These are phyloP conservation scores for Drosophila littoralis DNA, from an alignment of 1,140 invertebrate genomes.

Conservation along the genomic window DNA sequence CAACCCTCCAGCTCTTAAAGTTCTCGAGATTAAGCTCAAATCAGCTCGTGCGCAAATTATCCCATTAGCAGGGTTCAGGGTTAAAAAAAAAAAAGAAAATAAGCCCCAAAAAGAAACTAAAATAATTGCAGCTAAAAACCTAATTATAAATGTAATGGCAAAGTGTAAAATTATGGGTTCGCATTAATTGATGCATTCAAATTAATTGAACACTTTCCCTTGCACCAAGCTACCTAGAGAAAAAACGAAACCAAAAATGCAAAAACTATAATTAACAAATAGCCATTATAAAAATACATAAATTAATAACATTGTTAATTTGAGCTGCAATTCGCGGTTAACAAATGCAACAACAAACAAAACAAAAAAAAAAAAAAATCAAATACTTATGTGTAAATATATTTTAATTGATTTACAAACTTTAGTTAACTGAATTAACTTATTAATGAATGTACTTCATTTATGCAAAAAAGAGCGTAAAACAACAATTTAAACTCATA, in stretches of 20 bases:
- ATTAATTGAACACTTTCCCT: constrained; percentile 40
- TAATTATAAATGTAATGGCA: constrained; percentile 61
- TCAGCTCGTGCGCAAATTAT: no score
- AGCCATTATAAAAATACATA: constrained; percentile 34
- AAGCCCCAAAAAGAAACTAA: not conserved
- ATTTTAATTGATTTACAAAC: constrained; percentile 35
- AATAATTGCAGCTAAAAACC: constrained; percentile 14
- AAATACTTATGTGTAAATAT: constrained; percentile 26
- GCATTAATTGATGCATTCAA: constrained; percentile 41
- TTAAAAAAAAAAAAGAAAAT: no score
- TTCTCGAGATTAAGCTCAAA: no score
- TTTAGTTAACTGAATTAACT: constrained; percentile 53
- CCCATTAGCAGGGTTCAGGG: no score
- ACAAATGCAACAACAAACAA: constrained; percentile 2
- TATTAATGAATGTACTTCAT: constrained; percentile 33
- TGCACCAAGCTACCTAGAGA: constrained; percentile 27
- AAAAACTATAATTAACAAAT: constrained; percentile 21
- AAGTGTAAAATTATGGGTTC: constrained; percentile 37
- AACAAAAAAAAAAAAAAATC: not conserved
- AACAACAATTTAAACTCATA: constrained; percentile 20
- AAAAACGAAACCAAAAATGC: not conserved
- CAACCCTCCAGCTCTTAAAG: no score
- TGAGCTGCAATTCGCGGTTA: constrained; percentile 4
- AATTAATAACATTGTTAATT: constrained; percentile 53
- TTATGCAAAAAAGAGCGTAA: constrained; percentile 13